Evolutionary conservation across 2,888 invertebrate genomes (phyloP), one percentile per base, ranked within the genome.

Genomic region (Busseola fusca): DNA sequence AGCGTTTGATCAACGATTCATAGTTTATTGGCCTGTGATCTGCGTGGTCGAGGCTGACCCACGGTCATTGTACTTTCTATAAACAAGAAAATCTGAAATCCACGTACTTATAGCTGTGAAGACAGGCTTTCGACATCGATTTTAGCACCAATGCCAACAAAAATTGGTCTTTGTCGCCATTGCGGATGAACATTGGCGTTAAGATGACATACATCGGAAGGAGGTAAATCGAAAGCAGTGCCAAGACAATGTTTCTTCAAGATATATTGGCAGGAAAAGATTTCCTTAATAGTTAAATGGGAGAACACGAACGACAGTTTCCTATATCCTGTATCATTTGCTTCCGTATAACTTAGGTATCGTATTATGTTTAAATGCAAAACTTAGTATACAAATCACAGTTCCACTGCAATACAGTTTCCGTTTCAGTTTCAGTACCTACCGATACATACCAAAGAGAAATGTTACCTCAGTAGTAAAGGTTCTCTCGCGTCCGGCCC

Each of bases 21-120:
- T 62, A 30, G 72, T 77, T 78, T 81, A 63, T 80, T 70, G 76
- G 58, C 59, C 65, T 45, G 37, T 48, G 63, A 56, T 64, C 66
- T 42, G 40, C 42, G 58, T 48, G 59, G 18, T 63, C 42, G 58
- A 37, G n/a, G 34, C 40, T 59, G 57, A 65, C 65, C 79, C 18
- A 50, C 21, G 30, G 59, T 42, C 58, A 80, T 54, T 63, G 58
- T 45, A 48, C 52, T 63, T 21, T 42, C 45, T 34, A 34, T 30
- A 57, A 79, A 74, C 40, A 52, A 60, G 42, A 42, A 56, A 67
- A 54, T 57, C 21, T 60, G 48, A 52, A 58, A 60, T 56, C n/a
- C 21, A 25, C 40, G 34, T 62, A 62, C 56, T 62, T 57, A 25
- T 57, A 60, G 6, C 56, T 40, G 27, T 12, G 57, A 56, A 18